Conservation (phyloP, 1,140 invertebrate genomes). For the Pseudomyrmex concolor region DNA sequence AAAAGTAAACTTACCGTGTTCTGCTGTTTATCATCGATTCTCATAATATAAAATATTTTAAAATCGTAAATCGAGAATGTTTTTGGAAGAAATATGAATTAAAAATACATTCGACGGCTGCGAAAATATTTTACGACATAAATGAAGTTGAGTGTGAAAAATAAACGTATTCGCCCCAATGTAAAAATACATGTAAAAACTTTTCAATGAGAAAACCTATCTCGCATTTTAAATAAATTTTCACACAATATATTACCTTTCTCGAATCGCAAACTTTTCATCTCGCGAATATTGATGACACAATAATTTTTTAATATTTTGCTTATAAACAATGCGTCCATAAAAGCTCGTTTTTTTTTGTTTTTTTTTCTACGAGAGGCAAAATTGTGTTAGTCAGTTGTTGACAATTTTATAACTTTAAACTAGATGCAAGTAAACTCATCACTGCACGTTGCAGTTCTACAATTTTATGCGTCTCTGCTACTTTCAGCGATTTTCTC, state of each 20-base stretch:
- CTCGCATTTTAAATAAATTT: constrained; percentile 19
- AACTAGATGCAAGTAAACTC: not conserved
- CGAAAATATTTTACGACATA: not conserved
- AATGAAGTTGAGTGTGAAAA: constrained; percentile 9
- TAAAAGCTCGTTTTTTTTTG: not conserved
- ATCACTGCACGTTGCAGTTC: not conserved
- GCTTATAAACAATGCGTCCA: constrained; percentile 23
- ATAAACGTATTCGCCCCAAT: not conserved
- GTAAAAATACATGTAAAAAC: constrained; percentile 16
- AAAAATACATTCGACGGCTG: not conserved
- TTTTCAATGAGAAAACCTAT: not conserved
- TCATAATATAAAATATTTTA: too few relatives aligned
- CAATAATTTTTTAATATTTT: constrained; percentile 11
- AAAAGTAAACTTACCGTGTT: too few relatives aligned
- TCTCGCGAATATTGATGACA: not conserved
- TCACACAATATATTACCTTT: not conserved
- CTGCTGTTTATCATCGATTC: too few relatives aligned
- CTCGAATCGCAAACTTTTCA: constrained; percentile 15
- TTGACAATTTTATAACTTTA: not conserved
- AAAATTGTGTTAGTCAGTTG: constrained; percentile 29
- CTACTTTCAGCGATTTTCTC: constrained; percentile 23
- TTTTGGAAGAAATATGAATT: not conserved
- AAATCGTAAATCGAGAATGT: not conserved
- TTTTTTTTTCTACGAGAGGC: not conserved
- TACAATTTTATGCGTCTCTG: not conserved